Conservation (phyloP, 2,888 invertebrate species). For the Prenolepis imparis region DNA sequence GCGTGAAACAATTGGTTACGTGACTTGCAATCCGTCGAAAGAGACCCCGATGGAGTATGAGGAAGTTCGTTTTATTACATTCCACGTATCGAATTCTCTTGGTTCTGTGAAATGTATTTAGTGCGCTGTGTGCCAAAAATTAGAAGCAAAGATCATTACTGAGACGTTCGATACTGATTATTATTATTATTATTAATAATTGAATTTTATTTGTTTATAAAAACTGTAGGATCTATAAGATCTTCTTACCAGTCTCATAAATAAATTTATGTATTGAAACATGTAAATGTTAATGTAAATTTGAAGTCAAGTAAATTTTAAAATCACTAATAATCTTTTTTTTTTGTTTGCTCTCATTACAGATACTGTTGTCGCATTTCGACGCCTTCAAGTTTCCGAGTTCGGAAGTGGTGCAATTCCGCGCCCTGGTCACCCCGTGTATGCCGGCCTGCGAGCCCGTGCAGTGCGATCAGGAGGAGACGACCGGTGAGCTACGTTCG, state of each 20-base stretch:
- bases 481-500: constrained; percentile 93
- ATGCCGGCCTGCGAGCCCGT: constrained; percentile 97
- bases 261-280: not conserved
- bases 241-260: too few species aligned
- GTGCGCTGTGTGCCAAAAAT: constrained; percentile 15
- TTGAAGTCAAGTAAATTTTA: too few species aligned
- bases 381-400: constrained; percentile 99
- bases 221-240: not conserved
- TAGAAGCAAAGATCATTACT: not conserved
- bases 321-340: not conserved
- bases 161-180: not conserved
- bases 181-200: not conserved
- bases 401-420: constrained; percentile 97
- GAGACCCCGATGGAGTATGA: constrained; percentile 40
- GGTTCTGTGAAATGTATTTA: constrained; percentile 8
- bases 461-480: constrained; percentile 94
- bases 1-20: constrained; percentile 64
- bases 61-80: constrained; percentile 51
- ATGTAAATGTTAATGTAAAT: too few species aligned
- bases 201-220: not conserved
- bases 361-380: constrained; percentile 95
- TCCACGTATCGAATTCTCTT: constrained; percentile 48
- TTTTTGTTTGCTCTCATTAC: constrained; percentile 78
- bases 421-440: constrained; percentile 97
- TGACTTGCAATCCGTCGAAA: constrained; percentile 64